Evolutionary conservation across 2,888 invertebrate genomes (phyloP), one percentile per base, ranked within the genome.

Genomic region (Rhyacophila evoluta): DNA sequence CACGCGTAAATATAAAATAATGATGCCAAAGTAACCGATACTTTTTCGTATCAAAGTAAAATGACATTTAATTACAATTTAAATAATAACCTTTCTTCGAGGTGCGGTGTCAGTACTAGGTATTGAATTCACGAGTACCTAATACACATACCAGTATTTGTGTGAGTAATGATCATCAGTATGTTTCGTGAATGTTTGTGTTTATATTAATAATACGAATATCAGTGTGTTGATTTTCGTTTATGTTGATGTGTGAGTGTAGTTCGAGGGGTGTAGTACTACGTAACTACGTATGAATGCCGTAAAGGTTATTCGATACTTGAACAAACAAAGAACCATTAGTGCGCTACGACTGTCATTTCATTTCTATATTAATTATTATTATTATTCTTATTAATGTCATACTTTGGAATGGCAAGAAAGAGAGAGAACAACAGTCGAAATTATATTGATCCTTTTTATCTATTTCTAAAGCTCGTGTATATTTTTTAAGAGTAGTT

Each of bases 321-420:
- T 39, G 33, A 67, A 72, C 80, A 80, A 81, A 81, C 81, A 81
- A 80, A 75, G 72, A 78, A 74, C 80, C 81, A 81, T 81, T 81
- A 81, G 81, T 77, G 79, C 25, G 55, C 73, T 77, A 75, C 79
- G 78, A 81, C 78, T 81, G 79, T 79, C 78, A 79, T 75, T 77
- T 29, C 75, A 55, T 72, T 55, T 79, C 77, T 72, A 75, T 74
- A 36, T 72, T 73, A 71, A 69, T 76, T 39, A 69, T 73, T 69
- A 12, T 15, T 1, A 72, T 5, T 0, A 12, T 15, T 1, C 36
- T 5, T 0, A 29, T 55, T 55, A 19, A 55, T 10, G 10, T 8
- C 55, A 25, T 55, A 15, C 19, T 55, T 55, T 12, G 41, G 15
- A 41, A 41, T 5, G 41, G 41, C 12, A 15, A 41, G 15, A 41